Evolutionary conservation across 1,140 invertebrate genomes (phyloP), one percentile per base, ranked within the genome.

Genomic region (Drosophila littoralis): DNA sequence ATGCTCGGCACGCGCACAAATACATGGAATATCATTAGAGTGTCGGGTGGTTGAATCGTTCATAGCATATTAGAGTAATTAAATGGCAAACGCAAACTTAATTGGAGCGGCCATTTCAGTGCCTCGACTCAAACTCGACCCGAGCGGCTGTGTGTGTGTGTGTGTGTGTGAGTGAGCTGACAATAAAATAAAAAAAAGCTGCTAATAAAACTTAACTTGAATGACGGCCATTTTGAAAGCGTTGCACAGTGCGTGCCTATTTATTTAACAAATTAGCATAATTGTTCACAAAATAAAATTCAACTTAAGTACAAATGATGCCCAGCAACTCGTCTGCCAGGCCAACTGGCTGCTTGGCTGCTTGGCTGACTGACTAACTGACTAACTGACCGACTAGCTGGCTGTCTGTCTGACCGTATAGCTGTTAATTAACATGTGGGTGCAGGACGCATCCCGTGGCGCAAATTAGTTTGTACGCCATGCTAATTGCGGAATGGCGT

Each of bases 181-280:
- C 73, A 90, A 77, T 90, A 79, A 90, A 89, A 89, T 85, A 85
- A 90, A 89, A 81, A 83, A 81, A 60, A 79, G 63, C 48, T 77
- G 57, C 48, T 77, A 82, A 89, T 89, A 89, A 89, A 89, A 84
- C 80, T 89, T 89, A 89, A 89, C 74, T 89, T 84, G 84, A 88
- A 89, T 69, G 84, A 51, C 77, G 43, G 82, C 77, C 83, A 83
- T 82, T 84, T 85, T 86, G 78, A 45, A 43, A 58, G 73, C 28
- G 52, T 33, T 32, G 58, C 38, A 36, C 50, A 61, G 71, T 76
- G 77, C 77, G 84, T 75, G 85, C 80, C 84, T 89, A 88, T 89
- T 89, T 89, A 88, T 90, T 90, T 90, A 90, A 83, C 86, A 90
- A 90, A 90, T 90, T 90, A 90, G 86, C 86, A 90, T 90, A 90